Evolutionary conservation across 2,797 vertebrate genomes (phyloP), one percentile per base, ranked within the genome.

Genomic region (Chloroceryle inda): DNA sequence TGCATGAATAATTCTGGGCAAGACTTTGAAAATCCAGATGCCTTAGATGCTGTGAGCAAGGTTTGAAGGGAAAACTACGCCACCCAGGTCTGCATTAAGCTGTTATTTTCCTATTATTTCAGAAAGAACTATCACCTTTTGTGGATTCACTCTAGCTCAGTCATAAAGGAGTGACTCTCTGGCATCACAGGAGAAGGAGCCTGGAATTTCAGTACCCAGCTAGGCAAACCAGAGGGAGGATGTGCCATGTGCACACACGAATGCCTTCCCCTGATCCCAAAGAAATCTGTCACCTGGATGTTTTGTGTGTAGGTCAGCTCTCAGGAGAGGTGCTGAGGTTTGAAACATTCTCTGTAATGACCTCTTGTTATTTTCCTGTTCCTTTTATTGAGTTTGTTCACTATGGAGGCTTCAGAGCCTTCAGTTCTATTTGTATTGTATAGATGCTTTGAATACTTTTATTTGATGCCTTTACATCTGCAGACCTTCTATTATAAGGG

Each of bases 341-440:
- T 96, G 79, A 86, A 90, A 86, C 8, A 29, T 58, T 84, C 59
- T 90, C 29, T 92, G 56, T 67, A 73, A 81, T 0, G 3, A 68
- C n/a, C 29, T 76, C 47, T 78, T 90, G 33, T 86, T 79, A 67
- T 96, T 88, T 90, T 90, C 55, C 37, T 64, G n/a, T 91, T 90
- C 66, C 40, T 84, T 90, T 55, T 53, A 38, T 29, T 88, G 64
- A 55, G 17, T 85, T 79, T 67, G 3, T 53, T 94, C 33, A 58
- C 17, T 74, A 37, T 47, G 44, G 53, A 87, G 64, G 18, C 11
- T 85, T 86, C 72, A 66, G 68, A 85, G 31, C 22, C 67, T 81
- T 92, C 71, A 87, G 35, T 59, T 72, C 62, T 47, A 67, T 89
- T 85, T 92, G 40, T 68, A 53, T 87, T 83, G 13, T 47, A 45